A percentile compares a stretch with the other conserved stretches of the same genome.
phyloP scores from a whole-genome alignment of 1,140 invertebrate species.

The Sminthurides bifidus region DNA sequence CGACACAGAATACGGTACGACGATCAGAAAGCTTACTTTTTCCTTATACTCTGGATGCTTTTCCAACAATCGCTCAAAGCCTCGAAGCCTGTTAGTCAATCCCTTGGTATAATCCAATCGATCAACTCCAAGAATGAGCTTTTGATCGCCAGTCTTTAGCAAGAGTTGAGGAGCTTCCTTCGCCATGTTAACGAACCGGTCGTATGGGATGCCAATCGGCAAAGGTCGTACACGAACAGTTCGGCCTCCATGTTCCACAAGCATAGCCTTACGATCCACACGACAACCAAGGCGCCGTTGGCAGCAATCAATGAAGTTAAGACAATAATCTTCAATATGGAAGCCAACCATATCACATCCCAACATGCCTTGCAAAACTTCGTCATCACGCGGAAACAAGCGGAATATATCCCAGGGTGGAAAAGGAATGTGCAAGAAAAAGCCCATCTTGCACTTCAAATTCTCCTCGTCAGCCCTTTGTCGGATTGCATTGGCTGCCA shows the following conservation, averaged over 20 bases:
- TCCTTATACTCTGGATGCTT: slow-evolving; percentile 76
- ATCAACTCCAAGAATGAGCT: slow-evolving; percentile 74
- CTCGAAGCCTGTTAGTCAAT: slow-evolving; percentile 65
- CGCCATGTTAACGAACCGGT: slow-evolving; percentile 69
- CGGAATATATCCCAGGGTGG: slow-evolving; percentile 85
- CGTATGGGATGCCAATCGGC: slow-evolving; percentile 77
- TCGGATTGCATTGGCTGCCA: slow-evolving; percentile 76
- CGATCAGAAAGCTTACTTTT: slow-evolving; percentile 54
- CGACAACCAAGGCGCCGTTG: slow-evolving; percentile 72
- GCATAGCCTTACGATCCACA: slow-evolving; percentile 70
- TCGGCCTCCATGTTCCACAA: slow-evolving; percentile 74
- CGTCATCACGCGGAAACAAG: slow-evolving; percentile 78
- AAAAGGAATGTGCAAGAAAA: slow-evolving; percentile 86
- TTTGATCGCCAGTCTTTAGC: slow-evolving; percentile 46
- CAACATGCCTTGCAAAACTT: slow-evolving; percentile 78
- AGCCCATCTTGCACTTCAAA: slow-evolving; percentile 65
- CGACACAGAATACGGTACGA: too few relatives aligned
- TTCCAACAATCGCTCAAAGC: slow-evolving; percentile 69
- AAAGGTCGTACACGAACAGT: slow-evolving; percentile 68
- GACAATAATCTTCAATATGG: slow-evolving; percentile 79
- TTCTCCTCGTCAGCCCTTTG: slow-evolving; percentile 63
- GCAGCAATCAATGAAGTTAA: slow-evolving; percentile 85
- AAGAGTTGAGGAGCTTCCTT: slow-evolving; percentile 60
- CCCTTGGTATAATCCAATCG: slow-evolving; percentile 86
- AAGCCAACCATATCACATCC: slow-evolving; percentile 84